Evolutionary conservation across 2,113 vertebrate species (phyloP).

Genomic region (Carollia perspicillata): DNA sequence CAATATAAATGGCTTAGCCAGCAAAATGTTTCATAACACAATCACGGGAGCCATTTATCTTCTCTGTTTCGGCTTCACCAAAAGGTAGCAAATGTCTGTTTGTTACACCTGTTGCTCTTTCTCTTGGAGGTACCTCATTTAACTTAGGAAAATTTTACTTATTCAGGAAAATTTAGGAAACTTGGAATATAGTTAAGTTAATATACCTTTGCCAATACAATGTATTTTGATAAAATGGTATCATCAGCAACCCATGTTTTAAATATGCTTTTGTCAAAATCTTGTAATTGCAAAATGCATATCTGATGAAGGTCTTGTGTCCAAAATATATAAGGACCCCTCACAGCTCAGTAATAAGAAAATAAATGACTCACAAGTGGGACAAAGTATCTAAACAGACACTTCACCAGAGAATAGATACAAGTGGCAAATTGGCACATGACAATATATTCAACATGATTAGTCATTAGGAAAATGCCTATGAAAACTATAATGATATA

Average conservation of each 20-base stretch:
- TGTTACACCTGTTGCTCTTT: not conserved
- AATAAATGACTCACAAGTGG: not conserved
- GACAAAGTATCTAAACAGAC: not conserved
- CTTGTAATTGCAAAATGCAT: not conserved
- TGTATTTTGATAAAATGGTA: not conserved
- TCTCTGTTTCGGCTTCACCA: conserved; percentile 11
- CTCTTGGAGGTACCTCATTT: not conserved
- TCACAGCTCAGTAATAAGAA: not conserved
- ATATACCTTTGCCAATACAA: not conserved
- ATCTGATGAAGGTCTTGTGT: not conserved
- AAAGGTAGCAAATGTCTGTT: not conserved
- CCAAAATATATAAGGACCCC: not conserved
- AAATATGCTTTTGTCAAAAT: conserved; percentile 13
- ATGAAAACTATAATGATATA: not conserved
- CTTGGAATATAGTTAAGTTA: not conserved
- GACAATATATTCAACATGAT: not conserved
- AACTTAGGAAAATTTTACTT: conserved; percentile 1
- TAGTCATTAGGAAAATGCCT: not conserved
- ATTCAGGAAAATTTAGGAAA: conserved; percentile 42
- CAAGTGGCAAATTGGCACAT: not conserved
- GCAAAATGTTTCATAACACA: not conserved
- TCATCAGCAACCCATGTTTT: not conserved
- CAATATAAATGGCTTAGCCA: not conserved
- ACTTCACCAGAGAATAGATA: not conserved
- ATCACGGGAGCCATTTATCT: not conserved